phyloP scores from a whole-genome alignment of 1,140 invertebrate species.

The Stegodyphus dumicola region DNA sequence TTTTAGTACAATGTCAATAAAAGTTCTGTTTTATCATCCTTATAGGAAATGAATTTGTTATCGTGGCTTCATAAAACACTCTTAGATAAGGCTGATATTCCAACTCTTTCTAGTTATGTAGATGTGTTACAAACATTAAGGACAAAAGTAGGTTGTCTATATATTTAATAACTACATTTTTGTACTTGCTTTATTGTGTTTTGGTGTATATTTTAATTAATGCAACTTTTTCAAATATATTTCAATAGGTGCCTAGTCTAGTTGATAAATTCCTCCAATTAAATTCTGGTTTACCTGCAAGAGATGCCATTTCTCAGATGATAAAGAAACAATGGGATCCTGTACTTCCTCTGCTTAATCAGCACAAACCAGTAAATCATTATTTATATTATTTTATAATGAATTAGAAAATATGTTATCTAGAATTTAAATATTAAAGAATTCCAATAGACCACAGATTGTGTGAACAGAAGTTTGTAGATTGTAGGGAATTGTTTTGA shows the following conservation, averaged over 20 bases:
- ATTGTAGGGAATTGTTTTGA: too few relatives aligned
- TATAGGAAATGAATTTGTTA: constrained; percentile 78
- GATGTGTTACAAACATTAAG: constrained; percentile 83
- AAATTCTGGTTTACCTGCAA: constrained; percentile 64
- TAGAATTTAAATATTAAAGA: too few relatives aligned
- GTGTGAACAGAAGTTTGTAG: too few relatives aligned
- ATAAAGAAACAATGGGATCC: constrained; percentile 85
- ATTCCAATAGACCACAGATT: too few relatives aligned
- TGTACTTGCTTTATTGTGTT: too few relatives aligned
- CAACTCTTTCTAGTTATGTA: constrained; percentile 80
- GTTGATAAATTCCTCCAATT: constrained; percentile 75
- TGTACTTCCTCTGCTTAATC: constrained; percentile 71
- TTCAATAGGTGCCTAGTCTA: constrained; percentile 74
- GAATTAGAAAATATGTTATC: background rate
- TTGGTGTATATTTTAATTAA: too few relatives aligned
- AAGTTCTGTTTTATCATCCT: background rate
- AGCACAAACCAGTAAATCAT: constrained; percentile 73
- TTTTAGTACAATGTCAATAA: too few relatives aligned
- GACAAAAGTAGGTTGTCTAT: constrained; percentile 71
- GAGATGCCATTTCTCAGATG: constrained; percentile 75
- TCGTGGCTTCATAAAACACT: constrained; percentile 84
- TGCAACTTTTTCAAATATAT: too few relatives aligned
- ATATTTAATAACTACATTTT: background rate
- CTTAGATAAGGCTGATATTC: constrained; percentile 75
- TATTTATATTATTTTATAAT: background rate